Conservation (phyloP, 2,113 vertebrate genomes). For the Castor canadensis region DNA sequence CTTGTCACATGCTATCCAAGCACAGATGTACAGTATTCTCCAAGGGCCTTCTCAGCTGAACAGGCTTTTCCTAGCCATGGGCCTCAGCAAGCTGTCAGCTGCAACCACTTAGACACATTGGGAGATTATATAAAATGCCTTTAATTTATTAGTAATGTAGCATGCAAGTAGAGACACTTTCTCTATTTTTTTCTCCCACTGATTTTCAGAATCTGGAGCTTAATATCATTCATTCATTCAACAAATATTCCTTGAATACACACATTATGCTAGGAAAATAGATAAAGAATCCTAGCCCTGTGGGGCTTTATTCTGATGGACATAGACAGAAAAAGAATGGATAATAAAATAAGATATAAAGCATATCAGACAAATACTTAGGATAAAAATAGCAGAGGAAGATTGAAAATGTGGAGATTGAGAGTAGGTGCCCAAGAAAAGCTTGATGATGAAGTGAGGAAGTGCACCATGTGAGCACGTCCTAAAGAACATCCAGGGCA, state of each 20-base stretch:
- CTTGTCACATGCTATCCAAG: background rate
- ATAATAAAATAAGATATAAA: background rate
- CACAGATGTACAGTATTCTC: background rate
- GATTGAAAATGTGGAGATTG: accelerated
- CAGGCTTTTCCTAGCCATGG: background rate
- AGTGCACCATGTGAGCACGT: background rate
- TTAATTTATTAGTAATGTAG: background rate
- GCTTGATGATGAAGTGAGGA: no score
- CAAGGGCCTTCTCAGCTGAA: background rate
- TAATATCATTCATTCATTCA: background rate
- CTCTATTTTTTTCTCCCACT: background rate
- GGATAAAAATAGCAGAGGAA: background rate
- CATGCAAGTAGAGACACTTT: background rate
- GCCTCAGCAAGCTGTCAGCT: background rate
- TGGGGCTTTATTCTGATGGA: background rate
- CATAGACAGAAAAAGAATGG: background rate
- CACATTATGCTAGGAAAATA: background rate
- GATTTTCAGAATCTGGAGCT: constrained; percentile 22
- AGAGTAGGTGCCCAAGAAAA: background rate
- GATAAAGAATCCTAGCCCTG: background rate
- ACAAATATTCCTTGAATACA: background rate
- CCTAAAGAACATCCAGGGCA: background rate
- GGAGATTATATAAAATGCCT: background rate
- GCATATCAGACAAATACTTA: background rate
- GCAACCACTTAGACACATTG: background rate